Evolutionary conservation across 2,797 vertebrate genomes (phyloP).

Genomic region (Ctenopoma multispine): DNA sequence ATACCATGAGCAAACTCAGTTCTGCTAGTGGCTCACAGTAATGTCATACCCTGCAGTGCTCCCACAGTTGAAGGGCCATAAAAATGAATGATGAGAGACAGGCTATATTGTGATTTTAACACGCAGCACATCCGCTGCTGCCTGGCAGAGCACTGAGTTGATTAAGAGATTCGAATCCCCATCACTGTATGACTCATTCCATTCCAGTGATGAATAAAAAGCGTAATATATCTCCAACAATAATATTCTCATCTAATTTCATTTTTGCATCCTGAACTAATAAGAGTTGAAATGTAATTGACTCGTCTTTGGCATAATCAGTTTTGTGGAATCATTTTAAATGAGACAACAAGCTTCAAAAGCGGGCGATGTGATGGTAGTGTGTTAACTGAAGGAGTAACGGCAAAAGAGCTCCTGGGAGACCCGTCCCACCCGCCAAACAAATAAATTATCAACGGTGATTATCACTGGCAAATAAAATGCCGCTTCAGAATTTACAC

Average conservation of each 20-base stretch:
- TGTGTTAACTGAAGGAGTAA: slow-evolving; percentile 41
- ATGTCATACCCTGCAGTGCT: slow-evolving; percentile 60
- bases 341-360: slow-evolving; percentile 77
- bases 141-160: slow-evolving; percentile 74
- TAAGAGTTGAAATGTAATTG: slow-evolving; percentile 82
- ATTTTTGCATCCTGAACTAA: slow-evolving; percentile 84
- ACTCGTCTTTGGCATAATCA: slow-evolving; percentile 76
- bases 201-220: slow-evolving; percentile 81
- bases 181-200: slow-evolving; percentile 76
- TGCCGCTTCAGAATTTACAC: slow-evolving; percentile 44
- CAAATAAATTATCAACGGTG: slow-evolving; percentile 53
- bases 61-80: slow-evolving; percentile 72
- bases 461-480: slow-evolving; percentile 70
- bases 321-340: slow-evolving; percentile 78
- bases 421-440: slow-evolving; percentile 32
- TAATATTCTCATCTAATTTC: slow-evolving; percentile 82
- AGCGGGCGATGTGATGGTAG: slow-evolving; percentile 46
- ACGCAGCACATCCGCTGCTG: slow-evolving; percentile 69
- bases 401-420: slow-evolving; percentile 48
- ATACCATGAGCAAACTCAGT: slow-evolving; percentile 27
- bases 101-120: slow-evolving; percentile 81
- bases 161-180: slow-evolving; percentile 81
- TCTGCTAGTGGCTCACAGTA: slow-evolving; percentile 54
- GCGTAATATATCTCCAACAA: slow-evolving; percentile 78
- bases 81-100: slow-evolving; percentile 79